Percentiles rank a stretch among this genome's conserved stretches.
phyloP scores from a whole-genome alignment of 2,888 invertebrate species.

The Spodoptera picta region DNA sequence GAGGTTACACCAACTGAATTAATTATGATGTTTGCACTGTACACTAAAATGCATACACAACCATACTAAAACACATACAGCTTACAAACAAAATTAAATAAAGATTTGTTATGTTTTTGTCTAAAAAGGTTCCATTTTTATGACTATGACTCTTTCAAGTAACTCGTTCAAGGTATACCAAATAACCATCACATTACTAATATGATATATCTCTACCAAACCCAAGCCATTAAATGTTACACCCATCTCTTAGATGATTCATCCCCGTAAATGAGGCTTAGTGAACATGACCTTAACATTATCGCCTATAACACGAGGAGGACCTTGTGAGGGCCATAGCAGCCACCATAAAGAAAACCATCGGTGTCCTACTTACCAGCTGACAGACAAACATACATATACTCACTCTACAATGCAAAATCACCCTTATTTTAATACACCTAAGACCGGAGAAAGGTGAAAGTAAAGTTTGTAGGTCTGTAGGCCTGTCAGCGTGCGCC shows the following conservation, averaged over 20 bases:
- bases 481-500: conserved; percentile 75
- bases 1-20: no score
- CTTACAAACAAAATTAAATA: no score
- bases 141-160: no score
- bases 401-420: conserved; percentile 52
- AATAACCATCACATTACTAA: conserved; percentile 18
- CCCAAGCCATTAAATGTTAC: conserved; percentile 28
- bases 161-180: no score
- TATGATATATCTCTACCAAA: conserved; percentile 18
- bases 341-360: conserved; percentile 82
- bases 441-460: conserved; percentile 67
- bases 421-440: conserved; percentile 57
- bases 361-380: conserved; percentile 81
- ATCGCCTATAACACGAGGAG: conserved; percentile 66
- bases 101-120: no score
- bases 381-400: conserved; percentile 62
- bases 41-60: no score
- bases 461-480: conserved; percentile 85
- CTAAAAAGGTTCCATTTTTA: no score
- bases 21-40: no score
- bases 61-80: no score
- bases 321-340: conserved; percentile 77
- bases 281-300: conserved; percentile 69
- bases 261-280: conserved; percentile 32
- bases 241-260: conserved; percentile 46